phyloP scores from a whole-genome alignment of 23 tunicate genomes.

The Botrylloides violaceus region DNA sequence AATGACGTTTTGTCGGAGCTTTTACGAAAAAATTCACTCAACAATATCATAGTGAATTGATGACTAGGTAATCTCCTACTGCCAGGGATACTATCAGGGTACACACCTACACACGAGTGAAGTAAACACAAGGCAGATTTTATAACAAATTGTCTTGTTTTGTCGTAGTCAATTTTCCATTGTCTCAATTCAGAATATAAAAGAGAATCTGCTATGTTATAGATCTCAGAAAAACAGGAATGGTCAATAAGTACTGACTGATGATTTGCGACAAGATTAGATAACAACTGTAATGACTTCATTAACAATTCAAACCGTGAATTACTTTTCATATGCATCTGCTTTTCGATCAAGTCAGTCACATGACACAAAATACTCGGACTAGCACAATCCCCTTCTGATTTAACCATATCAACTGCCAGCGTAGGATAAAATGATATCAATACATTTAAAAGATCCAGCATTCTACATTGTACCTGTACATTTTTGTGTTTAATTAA shows the following conservation, averaged over 20 bases:
- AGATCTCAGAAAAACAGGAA: conserved; percentile 30
- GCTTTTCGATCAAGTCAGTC: not conserved
- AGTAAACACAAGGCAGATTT: conserved; percentile 23
- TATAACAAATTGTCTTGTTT: conserved; percentile 1
- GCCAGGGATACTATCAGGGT: conserved; percentile 32
- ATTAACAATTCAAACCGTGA: not conserved
- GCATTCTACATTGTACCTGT: not conserved
- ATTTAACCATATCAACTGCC: not conserved
- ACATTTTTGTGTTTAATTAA: not conserved
- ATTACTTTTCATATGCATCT: not conserved
- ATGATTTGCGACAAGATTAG: conserved; percentile 19
- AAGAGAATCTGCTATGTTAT: conserved; percentile 8
- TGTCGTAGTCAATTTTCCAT: not conserved
- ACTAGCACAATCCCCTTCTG: not conserved
- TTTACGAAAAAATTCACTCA: conserved; percentile 1
- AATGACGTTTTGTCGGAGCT: not conserved
- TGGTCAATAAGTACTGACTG: conserved; percentile 23
- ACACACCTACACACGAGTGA: conserved; percentile 31
- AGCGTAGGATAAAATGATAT: not conserved
- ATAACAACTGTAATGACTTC: not conserved
- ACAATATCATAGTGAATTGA: conserved; percentile 4
- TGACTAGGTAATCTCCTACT: conserved; percentile 23
- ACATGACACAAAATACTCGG: not conserved
- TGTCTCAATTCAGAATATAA: not conserved
- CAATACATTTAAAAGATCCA: not conserved